Evolutionary conservation across 2,113 vertebrate species (phyloP).

Genomic region (Scopus umbretta): DNA sequence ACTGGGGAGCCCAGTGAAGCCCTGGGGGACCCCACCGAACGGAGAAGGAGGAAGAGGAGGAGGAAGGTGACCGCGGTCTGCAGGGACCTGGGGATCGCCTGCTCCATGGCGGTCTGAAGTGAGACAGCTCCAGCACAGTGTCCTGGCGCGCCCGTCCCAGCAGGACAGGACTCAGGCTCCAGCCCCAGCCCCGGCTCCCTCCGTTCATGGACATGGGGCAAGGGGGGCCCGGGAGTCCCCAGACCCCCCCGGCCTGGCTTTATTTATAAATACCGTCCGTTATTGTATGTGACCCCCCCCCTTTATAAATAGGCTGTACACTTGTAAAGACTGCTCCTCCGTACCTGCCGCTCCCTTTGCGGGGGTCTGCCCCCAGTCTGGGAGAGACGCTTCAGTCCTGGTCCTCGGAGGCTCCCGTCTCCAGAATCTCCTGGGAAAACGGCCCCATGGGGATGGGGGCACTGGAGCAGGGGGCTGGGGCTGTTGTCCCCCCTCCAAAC

Average conservation of each 20-base stretch:
- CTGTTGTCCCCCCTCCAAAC: too few species aligned
- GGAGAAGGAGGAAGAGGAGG: neutral
- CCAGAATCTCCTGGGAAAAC: neutral
- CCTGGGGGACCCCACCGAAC: neutral
- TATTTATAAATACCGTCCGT: conserved; percentile 11
- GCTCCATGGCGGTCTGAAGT: fast-evolving
- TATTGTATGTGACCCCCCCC: neutral
- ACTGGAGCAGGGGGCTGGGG: neutral
- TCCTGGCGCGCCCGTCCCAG: fast-evolving
- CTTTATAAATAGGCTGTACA: neutral
- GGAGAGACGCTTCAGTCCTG: fast-evolving
- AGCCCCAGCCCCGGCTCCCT: neutral
- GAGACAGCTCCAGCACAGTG: neutral
- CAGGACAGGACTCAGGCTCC: neutral
- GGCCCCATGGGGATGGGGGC: neutral
- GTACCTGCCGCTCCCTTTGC: fast-evolving
- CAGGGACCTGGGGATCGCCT: neutral
- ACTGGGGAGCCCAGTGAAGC: neutral
- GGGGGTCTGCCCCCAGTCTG: too few species aligned
- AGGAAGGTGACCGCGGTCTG: fast-evolving
- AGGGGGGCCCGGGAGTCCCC: neutral
- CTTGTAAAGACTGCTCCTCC: neutral
- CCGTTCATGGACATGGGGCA: neutral
- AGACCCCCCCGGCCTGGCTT: neutral
- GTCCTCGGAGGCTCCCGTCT: fast-evolving